Evolutionary conservation across 2,888 invertebrate species (phyloP), one percentile per base, ranked within the genome.

Genomic region (Coleophora deauratella): DNA sequence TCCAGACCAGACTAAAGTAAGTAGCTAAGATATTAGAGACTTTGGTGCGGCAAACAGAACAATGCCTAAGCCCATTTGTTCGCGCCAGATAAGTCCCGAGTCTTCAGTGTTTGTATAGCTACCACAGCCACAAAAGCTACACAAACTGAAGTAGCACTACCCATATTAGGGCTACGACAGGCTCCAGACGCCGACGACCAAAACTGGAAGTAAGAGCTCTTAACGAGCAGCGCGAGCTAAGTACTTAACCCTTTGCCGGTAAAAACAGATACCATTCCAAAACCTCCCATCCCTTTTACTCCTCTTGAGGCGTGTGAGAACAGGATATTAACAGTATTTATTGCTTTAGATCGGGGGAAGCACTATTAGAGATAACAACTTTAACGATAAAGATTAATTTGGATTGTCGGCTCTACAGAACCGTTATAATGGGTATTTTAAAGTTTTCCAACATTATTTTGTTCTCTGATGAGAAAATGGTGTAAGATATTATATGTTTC

Each of bases 121-220:
- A 38, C 13, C 27, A 38, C 21, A 21, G 21, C 21, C 6, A 21
- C 21, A 21, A 21, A 3, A 21, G 21, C 21, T 21, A 21, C 6
- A 21, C 44, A 49, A 43, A 47, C 48, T 48, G 41, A 55, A 61
- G 59, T 55, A 52, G 55, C 54, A 50, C 60, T 52, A 33, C 28
- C 71, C 71, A 46, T 72, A 62, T 64, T 55, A 49, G 70, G 72
- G 40, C 38, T 39, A 42, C 41, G 51, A 60, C 52, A 58, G 57
- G 49, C 61, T 45, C 55, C 55, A 62, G 62, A 70, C 60, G 59
- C 66, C 67, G 62, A 55, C 62, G 50, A 42, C 71, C 71, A 65
- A 62, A 78, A 68, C 77, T 64, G 75, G 77, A 59, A 56, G 21
- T n/a, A n/a, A 21, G 21, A 55, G 55, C 60, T 66, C 59, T 62